Base-by-base conservation (phyloP, 2,888 invertebrate genomes). In the Nephrotoma guestfalica region DNA sequence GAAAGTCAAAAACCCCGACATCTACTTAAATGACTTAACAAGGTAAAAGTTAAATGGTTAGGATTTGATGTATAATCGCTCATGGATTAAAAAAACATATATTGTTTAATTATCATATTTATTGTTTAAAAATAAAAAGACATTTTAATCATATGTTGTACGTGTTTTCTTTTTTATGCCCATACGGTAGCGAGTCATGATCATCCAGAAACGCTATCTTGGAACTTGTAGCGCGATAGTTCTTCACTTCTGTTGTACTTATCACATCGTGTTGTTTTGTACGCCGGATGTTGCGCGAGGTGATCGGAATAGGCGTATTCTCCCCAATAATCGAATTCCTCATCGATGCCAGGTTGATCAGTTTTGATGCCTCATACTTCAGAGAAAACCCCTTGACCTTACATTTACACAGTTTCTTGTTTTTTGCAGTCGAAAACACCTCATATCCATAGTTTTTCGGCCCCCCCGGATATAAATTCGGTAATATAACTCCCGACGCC, bases 1-100 rank as follows among this genome's bases (percentile, higher is more conserved):
- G 15, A 88, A 88, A 86, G 88, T 88, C 2, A 87, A 88, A 45
- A 86, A 88, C 86, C 88, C 89, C 0, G 88, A 89, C 87, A 89
- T 13, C 87, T 87, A 86, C 87, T 83, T 86, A 88, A 88, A 83
- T 88, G 87, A 13, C n/a, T n/a, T n/a, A 86, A 88, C 85, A 86
- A 89, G 87, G 87, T 89, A 5, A 88, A 87, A 18, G 89, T 89
- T 3, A 88, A 88, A 71, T 71, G 5, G 71, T 71, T 71, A 4
- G 71, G 71, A 15, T 71, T 13, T 18, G 71, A 71, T 71, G n/a
- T 0, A 18, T 18, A 2, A 71, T 4, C 0, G 3, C 15, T 71
- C 71, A 11, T 71, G 71, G 71, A 71, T 71, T 15, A 71, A 71
- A 71, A 71, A 15, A 71, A 2, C n/a, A 13, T 2, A 71, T 71